A percentile compares a stretch with the other conserved stretches of the same genome.
These are phyloP conservation scores for Spheniscus mendiculus DNA, from an alignment of 2,113 vertebrate genomes.

Conservation along the genomic window DNA sequence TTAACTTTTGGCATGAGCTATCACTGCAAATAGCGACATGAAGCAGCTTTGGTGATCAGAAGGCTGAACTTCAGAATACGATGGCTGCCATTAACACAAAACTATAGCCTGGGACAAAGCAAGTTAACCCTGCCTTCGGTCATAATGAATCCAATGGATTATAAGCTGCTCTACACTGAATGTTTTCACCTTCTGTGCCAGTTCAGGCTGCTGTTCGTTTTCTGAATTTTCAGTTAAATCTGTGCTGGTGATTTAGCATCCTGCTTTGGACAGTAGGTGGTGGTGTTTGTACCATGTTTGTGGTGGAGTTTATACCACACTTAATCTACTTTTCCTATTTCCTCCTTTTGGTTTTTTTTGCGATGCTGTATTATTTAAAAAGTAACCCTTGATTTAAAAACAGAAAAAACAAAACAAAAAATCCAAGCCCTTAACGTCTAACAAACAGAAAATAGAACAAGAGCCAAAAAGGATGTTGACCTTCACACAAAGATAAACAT, in stretches of 20 bases:
- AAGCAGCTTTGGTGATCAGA: neutral
- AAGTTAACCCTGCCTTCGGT: neutral
- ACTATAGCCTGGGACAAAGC: neutral
- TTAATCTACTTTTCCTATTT: neutral
- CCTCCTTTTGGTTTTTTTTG: neutral
- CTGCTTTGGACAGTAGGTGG: slow-evolving; percentile 37
- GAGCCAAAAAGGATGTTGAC: slow-evolving; percentile 9
- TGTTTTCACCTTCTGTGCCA: neutral
- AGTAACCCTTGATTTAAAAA: neutral
- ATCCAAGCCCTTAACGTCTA: neutral
- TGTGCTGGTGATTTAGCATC: neutral
- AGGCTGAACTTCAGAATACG: neutral
- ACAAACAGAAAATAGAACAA: neutral
- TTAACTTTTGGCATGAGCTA: neutral
- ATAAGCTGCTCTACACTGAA: neutral
- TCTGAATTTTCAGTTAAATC: neutral
- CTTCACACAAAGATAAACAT: neutral
- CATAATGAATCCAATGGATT: neutral
- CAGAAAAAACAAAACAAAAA: neutral
- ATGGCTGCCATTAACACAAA: neutral
- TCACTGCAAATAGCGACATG: rapidly evolving
- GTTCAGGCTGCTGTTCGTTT: neutral
- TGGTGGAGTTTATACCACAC: neutral
- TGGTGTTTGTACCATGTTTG: slow-evolving; percentile 5
- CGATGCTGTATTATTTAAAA: neutral